Conservation (phyloP, 2,888 invertebrate species). For the Epistrophe eligans region DNA sequence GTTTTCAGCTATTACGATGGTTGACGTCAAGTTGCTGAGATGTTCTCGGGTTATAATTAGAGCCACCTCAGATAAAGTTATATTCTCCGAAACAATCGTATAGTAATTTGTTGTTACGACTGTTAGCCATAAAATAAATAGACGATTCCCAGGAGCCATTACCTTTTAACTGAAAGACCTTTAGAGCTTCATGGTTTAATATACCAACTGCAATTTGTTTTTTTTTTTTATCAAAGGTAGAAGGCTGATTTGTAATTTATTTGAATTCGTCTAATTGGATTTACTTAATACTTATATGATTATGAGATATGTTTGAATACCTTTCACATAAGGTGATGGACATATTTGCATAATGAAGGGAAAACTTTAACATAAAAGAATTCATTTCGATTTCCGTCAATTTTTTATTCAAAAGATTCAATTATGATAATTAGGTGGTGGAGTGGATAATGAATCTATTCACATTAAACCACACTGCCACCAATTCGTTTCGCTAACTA, state of each 20-base stretch:
- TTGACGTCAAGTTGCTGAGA: constrained; percentile 24
- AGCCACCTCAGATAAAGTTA: neutral
- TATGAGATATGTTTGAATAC: neutral
- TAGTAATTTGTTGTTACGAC: too few species aligned
- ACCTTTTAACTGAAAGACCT: neutral
- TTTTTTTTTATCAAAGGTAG: neutral
- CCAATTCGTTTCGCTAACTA: neutral
- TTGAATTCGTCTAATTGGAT: neutral
- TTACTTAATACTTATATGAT: neutral
- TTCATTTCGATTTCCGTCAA: neutral
- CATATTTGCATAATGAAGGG: neutral
- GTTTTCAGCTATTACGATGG: constrained; percentile 29
- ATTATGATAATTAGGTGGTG: neutral
- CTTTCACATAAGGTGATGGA: neutral
- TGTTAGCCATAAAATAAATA: neutral
- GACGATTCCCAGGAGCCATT: constrained; percentile 2
- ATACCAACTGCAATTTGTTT: neutral
- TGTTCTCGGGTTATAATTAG: constrained; percentile 22
- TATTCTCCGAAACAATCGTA: neutral
- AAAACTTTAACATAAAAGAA: neutral
- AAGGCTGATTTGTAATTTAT: neutral
- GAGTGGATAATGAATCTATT: neutral
- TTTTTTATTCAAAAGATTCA: neutral
- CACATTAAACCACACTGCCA: neutral
- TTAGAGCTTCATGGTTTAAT: neutral